Conservation (phyloP, 2,888 invertebrate species). For the Strigamia transsilvanica region DNA sequence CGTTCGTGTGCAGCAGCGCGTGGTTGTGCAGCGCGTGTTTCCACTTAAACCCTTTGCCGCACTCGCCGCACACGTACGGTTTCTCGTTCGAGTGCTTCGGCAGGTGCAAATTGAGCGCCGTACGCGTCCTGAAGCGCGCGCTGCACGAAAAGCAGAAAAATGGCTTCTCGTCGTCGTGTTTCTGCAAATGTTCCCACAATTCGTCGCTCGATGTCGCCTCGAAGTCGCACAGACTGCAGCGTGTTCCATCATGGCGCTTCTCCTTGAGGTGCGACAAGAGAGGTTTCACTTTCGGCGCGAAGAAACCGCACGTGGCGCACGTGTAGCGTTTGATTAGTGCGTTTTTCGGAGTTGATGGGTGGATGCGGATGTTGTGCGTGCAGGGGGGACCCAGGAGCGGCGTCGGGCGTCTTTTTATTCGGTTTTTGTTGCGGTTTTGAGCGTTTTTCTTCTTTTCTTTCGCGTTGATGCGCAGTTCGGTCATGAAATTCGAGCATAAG, state of each 20-base stretch:
- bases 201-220: conserved; percentile 60
- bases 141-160: conserved; percentile 69
- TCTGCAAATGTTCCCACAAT: conserved; percentile 63
- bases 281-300: conserved; percentile 58
- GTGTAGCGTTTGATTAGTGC: conserved; percentile 39
- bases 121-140: conserved; percentile 67
- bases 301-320: conserved; percentile 56
- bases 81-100: conserved; percentile 69
- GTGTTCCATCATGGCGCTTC: conserved; percentile 60
- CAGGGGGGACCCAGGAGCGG: no score
- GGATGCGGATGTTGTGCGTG: not conserved
- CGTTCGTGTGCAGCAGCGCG: conserved; percentile 68
- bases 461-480: conserved; percentile 21
- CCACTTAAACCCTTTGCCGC: conserved; percentile 70
- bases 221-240: conserved; percentile 64
- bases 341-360: not conserved
- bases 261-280: conserved; percentile 59
- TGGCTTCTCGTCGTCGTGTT: conserved; percentile 66
- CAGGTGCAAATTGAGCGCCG: conserved; percentile 67
- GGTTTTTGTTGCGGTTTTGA: not conserved
- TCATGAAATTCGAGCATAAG: conserved; percentile 57
- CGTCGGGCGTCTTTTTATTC: not conserved
- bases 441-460: not conserved
- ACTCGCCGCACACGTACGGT: conserved; percentile 68
- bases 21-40: conserved; percentile 70